A percentile compares a stretch with the other conserved stretches of the same genome.
Evolutionary conservation across 2,113 vertebrate genomes (phyloP).

Genomic region (Crypturellus undulatus): DNA sequence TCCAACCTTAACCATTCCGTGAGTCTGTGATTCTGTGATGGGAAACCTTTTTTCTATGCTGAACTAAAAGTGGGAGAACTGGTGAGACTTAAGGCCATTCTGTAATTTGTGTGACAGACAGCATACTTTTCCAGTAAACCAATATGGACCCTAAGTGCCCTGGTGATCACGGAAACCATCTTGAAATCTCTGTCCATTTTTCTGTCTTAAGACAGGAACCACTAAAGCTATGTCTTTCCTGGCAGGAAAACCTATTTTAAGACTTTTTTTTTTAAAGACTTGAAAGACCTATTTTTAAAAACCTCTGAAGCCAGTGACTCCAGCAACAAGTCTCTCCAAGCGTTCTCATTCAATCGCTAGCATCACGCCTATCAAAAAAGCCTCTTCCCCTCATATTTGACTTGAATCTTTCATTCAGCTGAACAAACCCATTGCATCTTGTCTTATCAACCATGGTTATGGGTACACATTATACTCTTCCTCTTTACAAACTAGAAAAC

Average conservation of each 20-base stretch:
- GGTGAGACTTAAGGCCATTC: not conserved
- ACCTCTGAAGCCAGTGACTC: not conserved
- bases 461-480: not conserved
- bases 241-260: too few species aligned
- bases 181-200: not conserved
- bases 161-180: not conserved
- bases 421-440: not conserved
- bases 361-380: too few species aligned
- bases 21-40: not conserved
- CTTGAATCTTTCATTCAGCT: not conserved
- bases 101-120: not conserved
- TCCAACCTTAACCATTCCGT: too few species aligned
- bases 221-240: not conserved
- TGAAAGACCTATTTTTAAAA: not conserved
- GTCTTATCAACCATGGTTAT: not conserved
- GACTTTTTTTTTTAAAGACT: too few species aligned
- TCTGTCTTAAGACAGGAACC: not conserved
- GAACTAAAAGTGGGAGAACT: not conserved
- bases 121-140: not conserved
- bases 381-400: not conserved
- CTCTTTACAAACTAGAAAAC: not conserved
- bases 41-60: not conserved
- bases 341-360: too few species aligned
- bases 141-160: not conserved
- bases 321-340: too few species aligned